A percentile compares a stretch with the other conserved stretches of the same genome.
Evolutionary conservation across 2,797 vertebrate species (phyloP).

Genomic region (Ceryle rudis): DNA sequence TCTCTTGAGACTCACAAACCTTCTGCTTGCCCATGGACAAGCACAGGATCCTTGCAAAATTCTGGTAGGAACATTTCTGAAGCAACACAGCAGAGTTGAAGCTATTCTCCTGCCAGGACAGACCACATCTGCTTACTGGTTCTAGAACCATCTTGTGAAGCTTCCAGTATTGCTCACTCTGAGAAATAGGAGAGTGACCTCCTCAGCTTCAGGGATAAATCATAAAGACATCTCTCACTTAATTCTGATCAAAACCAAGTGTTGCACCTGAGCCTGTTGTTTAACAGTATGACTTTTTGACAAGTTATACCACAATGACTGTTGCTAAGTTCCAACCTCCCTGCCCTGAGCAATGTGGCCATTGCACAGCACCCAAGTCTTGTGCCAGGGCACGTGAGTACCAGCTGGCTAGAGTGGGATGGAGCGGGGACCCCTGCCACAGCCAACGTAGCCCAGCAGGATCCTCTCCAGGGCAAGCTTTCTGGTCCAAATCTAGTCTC

Average conservation of each 20-base stretch:
- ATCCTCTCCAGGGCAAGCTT: background rate
- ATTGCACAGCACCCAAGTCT: background rate
- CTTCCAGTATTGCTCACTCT: background rate
- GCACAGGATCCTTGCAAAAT: background rate
- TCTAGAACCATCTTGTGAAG: background rate
- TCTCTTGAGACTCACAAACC: background rate
- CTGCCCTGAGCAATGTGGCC: rapidly evolving
- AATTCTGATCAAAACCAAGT: background rate
- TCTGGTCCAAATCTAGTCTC: background rate
- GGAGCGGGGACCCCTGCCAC: background rate
- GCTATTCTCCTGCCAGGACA: background rate
- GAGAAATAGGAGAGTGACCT: background rate
- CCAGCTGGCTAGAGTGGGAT: background rate
- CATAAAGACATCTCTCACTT: background rate
- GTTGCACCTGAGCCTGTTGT: background rate
- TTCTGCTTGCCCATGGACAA: background rate
- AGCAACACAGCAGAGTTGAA: background rate
- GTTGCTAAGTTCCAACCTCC: background rate
- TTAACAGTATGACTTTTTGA: background rate
- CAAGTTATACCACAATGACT: background rate
- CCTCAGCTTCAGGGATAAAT: background rate
- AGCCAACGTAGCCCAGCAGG: background rate
- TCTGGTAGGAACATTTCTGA: background rate
- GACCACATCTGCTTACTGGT: background rate
- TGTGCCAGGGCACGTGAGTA: rapidly evolving